Base-by-base conservation (phyloP, 1,140 invertebrate species). In the Temnothorax curvispinosus region DNA sequence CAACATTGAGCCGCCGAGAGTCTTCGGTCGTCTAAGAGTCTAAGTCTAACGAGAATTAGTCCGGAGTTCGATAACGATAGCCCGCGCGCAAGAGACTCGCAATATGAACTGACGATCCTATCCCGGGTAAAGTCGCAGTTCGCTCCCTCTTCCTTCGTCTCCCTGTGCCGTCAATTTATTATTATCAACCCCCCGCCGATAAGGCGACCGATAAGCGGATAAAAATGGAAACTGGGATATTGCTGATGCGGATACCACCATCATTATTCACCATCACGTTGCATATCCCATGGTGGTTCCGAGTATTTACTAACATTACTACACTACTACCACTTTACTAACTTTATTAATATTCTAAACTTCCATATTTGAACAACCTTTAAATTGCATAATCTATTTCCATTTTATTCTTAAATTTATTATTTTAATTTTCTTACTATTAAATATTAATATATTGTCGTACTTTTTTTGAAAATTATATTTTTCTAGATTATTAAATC, bases 1-100 rank as follows among this genome's bases (percentile, higher is more conserved):
- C 52, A 87, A 80, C 64, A 86, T 77, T 38, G 71, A 86, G 86
- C 91, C 65, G 88, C 87, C 89, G 87, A 93, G 91, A 92, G 89
- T 62, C 69, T 38, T 82, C 32, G 13, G 38, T 85, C 84, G 44
- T 62, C 85, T 27, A 27, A 27, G 27, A 27, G 44, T 71, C 35
- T 35, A 52, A 52, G 15, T 41, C 76, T 71, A 81, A 80, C 86
- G 84, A 89, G 78, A 27, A 74, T 50, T 41, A 62, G 9, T 38
- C 32, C 21, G 41, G 11, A 62, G 4, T 35, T 91, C 41, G 69
- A 62, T 60, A 84, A 50, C 54, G 80, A 60, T 11, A 74, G 74
- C 72, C 76, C 80, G 67, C 38, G 44, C 50, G 52, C 75, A 60
- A 58, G 86, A 89, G 87, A 44, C 85, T 88, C 88, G 78, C 86